These are phyloP conservation scores for Tarsius wallacei DNA, from an alignment of 2,797 vertebrate genomes.

Conservation along the genomic window DNA sequence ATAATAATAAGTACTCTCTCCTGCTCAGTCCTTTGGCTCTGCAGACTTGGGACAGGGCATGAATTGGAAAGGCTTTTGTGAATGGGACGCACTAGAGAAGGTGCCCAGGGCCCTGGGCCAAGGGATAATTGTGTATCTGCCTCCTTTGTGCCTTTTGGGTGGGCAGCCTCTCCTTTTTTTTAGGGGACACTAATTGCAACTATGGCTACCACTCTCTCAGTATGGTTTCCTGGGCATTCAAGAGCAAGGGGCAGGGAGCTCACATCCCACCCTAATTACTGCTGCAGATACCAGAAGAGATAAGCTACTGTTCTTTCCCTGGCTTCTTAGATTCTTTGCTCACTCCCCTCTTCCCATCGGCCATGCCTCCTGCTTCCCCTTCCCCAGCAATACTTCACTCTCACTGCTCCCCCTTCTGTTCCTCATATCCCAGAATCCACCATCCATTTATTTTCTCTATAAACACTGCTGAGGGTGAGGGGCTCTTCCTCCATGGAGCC, in stretches of 20 bases:
- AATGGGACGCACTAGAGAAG: neutral
- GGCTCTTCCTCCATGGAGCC: neutral
- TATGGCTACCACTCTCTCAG: neutral
- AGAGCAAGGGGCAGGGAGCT: neutral
- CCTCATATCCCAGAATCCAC: neutral
- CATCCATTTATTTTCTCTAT: constrained; percentile 23
- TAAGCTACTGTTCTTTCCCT: neutral
- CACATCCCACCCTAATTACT: neutral
- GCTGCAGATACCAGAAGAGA: neutral
- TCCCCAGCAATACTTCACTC: neutral
- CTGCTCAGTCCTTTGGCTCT: neutral
- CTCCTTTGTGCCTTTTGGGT: neutral
- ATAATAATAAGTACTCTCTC: neutral
- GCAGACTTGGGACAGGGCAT: neutral
- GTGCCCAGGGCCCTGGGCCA: neutral
- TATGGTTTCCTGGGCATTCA: constrained; percentile 5
- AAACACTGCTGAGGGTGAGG: neutral
- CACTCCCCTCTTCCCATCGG: neutral
- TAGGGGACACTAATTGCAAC: neutral
- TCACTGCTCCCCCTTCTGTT: neutral
- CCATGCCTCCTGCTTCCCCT: neutral
- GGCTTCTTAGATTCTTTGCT: neutral
- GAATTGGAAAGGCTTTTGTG: neutral
- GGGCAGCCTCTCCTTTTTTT: neutral
- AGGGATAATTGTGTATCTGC: neutral